Base-by-base conservation (phyloP, 2,888 invertebrate genomes). In the Lobophora halterata region DNA sequence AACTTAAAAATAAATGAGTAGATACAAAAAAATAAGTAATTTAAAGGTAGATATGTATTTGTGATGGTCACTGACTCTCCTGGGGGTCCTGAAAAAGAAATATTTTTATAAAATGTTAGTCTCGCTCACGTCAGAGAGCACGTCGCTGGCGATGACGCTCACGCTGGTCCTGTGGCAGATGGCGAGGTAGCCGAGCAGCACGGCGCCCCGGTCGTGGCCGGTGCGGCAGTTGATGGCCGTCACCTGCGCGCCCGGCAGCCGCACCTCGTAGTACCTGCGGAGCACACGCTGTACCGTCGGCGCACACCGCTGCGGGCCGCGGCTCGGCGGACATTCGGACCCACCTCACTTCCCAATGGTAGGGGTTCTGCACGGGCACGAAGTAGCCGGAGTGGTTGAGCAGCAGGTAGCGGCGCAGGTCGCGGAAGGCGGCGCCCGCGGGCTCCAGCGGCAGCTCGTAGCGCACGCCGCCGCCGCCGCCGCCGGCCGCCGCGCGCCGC, bases 341-440 rank as follows among this genome's bases (percentile, higher is more conserved):
- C 41, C 5, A 87, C 87, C 78, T 79, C 19, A 88, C 77, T 2
- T 40, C 52, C 88, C 88, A 88, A 0, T 67, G 71, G 46, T 58
- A 77, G 0, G 57, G 46, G 52, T 88, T 87, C 27, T 77, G 74
- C 1, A 76, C 42, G 1, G 86, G 78, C 43, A 85, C 68, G 48
- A 87, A 87, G 59, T 76, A 80, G n/a, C 47, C 69, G 0, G 82
- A 68, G 49, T 79, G 62, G 21, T 75, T 33, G 2, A 76, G 46
- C 49, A 86, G 57, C 50, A 88, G 47, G 41, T 81, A 71, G 23
- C 52, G 52, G 58, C 75, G 80, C 46, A 83, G 28, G 0, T 52
- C 52, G n/a, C 11, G 3, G 42, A 44, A 46, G 10, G 17, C 8
- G 14, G 8, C 8, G 6, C 19, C 13, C 3, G 5, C 44, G 48